Evolutionary conservation across 2,113 vertebrate species (phyloP), one percentile per base, ranked within the genome.

Genomic region (Vulpes vulpes): DNA sequence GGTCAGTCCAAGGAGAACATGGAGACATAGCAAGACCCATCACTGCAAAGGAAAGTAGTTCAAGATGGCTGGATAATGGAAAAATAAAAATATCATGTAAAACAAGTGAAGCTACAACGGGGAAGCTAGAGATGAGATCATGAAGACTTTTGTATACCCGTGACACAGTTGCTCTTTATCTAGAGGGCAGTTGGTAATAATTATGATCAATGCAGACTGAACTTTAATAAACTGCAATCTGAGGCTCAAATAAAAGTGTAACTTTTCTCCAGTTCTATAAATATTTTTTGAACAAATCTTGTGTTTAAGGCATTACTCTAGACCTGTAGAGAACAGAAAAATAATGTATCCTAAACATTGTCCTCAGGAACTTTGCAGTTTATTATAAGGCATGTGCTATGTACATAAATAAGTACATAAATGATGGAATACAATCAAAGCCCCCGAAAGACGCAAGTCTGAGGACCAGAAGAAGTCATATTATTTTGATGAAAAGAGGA

Each of bases 191-290:
- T 16, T 60, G 51, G 53, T 55, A 80, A 32, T 19, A 78, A 8
- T 53, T 27, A 43, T 10, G 16, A 9, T 43, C 43, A 74, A 2
- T 74, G n/a, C 12, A 35, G 23, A 80, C 8, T 35, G 32, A n/a
- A 32, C 1, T 16, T 23, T 16, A 71, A 25, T 12, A 79, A 89
- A 67, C 22, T 60, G 1, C 32, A 23, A 16, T 71, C 22, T 64
- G 49, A 27, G 5, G 49, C n/a, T 74, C 67, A 67, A 80, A 57
- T 23, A 20, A 89, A 71, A 73, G 8, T 43, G 2, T 4, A 80
- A 9, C 38, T 91, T 60, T 88, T 96, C 10, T 83, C 25, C 25
- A 93, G 30, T 53, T 79, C 16, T 49, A 8, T 23, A 71, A 90
- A 43, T 49, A 25, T 8, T 83, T 71, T 88, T 38, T 59, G 17